Evolutionary conservation across 2,888 invertebrate species (phyloP), one percentile per base, ranked within the genome.

Genomic region (Hirtodrosophila alboralis): DNA sequence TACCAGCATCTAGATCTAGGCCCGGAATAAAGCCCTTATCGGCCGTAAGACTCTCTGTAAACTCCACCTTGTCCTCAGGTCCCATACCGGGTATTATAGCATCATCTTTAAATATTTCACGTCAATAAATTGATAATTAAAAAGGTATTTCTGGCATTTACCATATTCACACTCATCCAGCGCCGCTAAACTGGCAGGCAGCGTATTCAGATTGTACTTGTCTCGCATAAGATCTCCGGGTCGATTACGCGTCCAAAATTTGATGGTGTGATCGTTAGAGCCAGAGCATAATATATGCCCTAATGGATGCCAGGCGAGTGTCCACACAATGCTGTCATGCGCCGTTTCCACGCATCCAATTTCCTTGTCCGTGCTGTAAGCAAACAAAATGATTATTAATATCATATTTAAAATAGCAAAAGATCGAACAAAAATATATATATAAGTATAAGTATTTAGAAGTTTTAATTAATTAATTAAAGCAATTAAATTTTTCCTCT

Each of bases 251-350:
- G 99, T 98, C 99, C 99, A 99, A 91, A 99, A 99, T 91, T 99
- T 99, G 16, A 95, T 96, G 18, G 98, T 97, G 87, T 99, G 99
- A 91, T 99, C 99, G 91, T 99, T 99, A n/a, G 99, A 99, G 0
- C 99, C 99, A 2, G 99, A 98, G 87, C 98, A 98, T 26, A 99
- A 92, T 83, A 99, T 99, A 88, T 99, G 99, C 0, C 99, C 99
- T 12, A 99, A 92, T 0, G 99, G 99, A 92, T 99, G 99, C 99
- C 99, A 99, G 23, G 98, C 98, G 88, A 99, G 92, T 9, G 98
- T 97, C 99, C 99, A 99, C 3, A 99, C 98, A 88, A 98, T 98
- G 87, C 97, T 98, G 90, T 99, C 99, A 91, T 99, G 99, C 2
- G 99, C 99, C 86, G 98, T 96, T 92, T 99, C 99, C 87, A 99